Percentiles rank a stretch among this genome's conserved stretches.
phyloP scores from a whole-genome alignment of 2,888 invertebrate genomes.

The Amiota mariae region DNA sequence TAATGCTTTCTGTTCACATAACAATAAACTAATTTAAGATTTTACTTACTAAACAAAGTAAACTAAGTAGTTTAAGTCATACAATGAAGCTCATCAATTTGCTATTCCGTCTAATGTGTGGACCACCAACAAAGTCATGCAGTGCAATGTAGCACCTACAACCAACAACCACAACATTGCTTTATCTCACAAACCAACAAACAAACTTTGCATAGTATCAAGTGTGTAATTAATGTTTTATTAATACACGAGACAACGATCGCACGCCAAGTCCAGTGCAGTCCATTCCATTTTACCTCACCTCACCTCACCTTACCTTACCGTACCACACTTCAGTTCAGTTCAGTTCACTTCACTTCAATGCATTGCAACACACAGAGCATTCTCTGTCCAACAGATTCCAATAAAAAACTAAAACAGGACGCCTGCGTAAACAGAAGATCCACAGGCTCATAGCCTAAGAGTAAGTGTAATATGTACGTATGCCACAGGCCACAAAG shows the following conservation, averaged over 20 bases:
- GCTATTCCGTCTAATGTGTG: constrained; percentile 58
- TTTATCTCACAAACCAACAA: not conserved
- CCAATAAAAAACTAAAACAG: too few species aligned
- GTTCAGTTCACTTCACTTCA: too few species aligned
- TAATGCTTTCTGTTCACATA: too few species aligned
- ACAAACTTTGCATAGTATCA: constrained; percentile 50
- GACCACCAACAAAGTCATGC: constrained; percentile 59
- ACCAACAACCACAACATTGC: constrained; percentile 46
- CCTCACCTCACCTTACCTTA: too few species aligned
- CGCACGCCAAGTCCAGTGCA: constrained; percentile 52
- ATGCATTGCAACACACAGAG: too few species aligned
- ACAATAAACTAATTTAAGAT: not conserved
- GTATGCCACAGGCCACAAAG: not conserved
- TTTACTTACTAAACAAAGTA: not conserved
- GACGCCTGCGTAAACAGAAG: too few species aligned
- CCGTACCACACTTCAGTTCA: too few species aligned
- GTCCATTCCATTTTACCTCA: too few species aligned
- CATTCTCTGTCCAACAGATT: too few species aligned
- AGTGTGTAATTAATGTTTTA: constrained; percentile 73
- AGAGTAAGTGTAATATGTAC: not conserved
- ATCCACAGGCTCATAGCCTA: not conserved
- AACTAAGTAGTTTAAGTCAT: not conserved
- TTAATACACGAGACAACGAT: constrained; percentile 73
- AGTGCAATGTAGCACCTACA: constrained; percentile 32
- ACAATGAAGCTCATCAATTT: constrained; percentile 55